A percentile compares a stretch with the other conserved stretches of the same genome.
phyloP scores from a whole-genome alignment of 2,797 vertebrate genomes.

The Pterois miles region DNA sequence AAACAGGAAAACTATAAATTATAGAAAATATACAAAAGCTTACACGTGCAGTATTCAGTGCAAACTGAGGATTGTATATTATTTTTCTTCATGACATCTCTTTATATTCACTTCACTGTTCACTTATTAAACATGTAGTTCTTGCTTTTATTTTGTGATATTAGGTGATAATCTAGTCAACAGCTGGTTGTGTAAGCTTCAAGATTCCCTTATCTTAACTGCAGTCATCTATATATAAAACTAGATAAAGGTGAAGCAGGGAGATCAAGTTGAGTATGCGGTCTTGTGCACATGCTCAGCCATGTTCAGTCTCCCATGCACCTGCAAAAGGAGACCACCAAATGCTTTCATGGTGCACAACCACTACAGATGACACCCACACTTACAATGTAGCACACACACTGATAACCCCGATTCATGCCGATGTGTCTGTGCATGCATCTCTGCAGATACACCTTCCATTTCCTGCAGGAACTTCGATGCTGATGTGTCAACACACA shows the following conservation, averaged over 20 bases:
- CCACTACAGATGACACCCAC: constrained; percentile 28
- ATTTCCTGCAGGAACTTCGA: constrained; percentile 65
- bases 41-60: background rate
- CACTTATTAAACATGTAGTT: background rate
- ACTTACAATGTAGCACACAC: background rate
- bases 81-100: background rate
- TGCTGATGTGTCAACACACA: constrained; percentile 4
- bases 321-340: constrained; percentile 29
- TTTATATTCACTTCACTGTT: background rate
- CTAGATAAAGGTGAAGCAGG: background rate
- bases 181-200: background rate
- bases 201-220: background rate
- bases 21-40: background rate
- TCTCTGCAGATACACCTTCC: constrained; percentile 59
- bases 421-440: constrained; percentile 17
- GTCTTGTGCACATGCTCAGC: constrained; percentile 8
- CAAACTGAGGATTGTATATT: background rate
- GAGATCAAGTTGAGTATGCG: background rate
- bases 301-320: background rate
- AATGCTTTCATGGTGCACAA: constrained; percentile 17
- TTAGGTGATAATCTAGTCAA: background rate
- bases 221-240: constrained; percentile 3
- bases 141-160: background rate
- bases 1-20: background rate
- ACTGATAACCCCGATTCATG: background rate